Evolutionary conservation across 2,113 vertebrate species (phyloP).

Genomic region (Chitala chitala): DNA sequence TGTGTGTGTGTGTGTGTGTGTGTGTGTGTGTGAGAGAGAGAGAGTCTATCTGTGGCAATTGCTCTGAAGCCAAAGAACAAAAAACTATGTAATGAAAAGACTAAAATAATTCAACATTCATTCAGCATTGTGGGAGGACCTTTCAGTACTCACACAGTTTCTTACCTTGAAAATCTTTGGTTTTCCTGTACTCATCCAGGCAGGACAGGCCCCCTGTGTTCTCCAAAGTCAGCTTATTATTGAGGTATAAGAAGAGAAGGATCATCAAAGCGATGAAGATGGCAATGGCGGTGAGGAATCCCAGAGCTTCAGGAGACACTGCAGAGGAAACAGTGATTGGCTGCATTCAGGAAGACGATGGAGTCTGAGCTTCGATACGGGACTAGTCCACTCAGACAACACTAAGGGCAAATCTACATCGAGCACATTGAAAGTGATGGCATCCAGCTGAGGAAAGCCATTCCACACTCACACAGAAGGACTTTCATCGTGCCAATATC

Average conservation of each 20-base stretch:
- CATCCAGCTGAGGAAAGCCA: too few relatives aligned
- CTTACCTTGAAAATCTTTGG: slow-evolving; percentile 73
- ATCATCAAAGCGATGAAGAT: slow-evolving; percentile 90
- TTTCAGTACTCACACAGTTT: slow-evolving; percentile 1
- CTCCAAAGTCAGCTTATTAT: slow-evolving; percentile 91
- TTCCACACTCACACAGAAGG: too few relatives aligned
- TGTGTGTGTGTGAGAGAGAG: too few relatives aligned
- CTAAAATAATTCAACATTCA: too few relatives aligned
- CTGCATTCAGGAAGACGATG: not conserved
- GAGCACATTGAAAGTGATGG: too few relatives aligned
- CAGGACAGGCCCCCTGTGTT: slow-evolving; percentile 81
- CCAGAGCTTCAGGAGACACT: slow-evolving; percentile 97
- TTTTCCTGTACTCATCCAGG: slow-evolving; percentile 78
- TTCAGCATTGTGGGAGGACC: too few relatives aligned
- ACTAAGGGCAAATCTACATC: not conserved
- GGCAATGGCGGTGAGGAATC: slow-evolving; percentile 87
- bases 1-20: too few relatives aligned
- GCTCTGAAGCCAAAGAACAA: too few relatives aligned
- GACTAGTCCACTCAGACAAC: not conserved
- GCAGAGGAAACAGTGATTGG: slow-evolving; percentile 39
- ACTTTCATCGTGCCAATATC: not conserved
- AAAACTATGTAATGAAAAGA: too few relatives aligned
- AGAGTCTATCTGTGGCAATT: too few relatives aligned
- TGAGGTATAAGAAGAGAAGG: slow-evolving; percentile 91
- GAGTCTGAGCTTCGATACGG: not conserved